phyloP scores from a whole-genome alignment of 1,140 invertebrate species.

The Ephestia elutella region DNA sequence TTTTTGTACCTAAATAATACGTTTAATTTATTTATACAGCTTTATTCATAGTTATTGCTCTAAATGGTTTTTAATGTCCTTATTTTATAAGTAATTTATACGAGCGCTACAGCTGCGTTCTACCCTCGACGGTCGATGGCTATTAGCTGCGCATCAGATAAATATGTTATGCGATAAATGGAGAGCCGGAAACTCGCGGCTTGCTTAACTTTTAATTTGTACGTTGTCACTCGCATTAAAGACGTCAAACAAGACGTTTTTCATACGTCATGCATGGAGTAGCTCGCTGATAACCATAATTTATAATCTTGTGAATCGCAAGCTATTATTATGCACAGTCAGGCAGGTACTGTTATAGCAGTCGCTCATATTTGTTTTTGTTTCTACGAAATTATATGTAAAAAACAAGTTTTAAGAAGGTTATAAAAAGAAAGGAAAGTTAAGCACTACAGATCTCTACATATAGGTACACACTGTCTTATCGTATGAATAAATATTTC shows the following conservation, averaged over 20 bases:
- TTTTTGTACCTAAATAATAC: constrained; percentile 61
- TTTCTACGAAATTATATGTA: no score
- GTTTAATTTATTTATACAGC: constrained; percentile 63
- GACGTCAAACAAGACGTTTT: background rate
- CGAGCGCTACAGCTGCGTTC: constrained; percentile 52
- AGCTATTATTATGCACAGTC: background rate
- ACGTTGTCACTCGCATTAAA: constrained; percentile 1
- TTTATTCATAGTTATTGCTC: constrained; percentile 61
- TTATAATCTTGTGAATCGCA: background rate
- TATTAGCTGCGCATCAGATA: constrained; percentile 62
- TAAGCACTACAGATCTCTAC: no score
- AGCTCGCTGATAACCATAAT: background rate
- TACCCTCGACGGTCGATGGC: constrained; percentile 39
- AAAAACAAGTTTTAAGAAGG: no score
- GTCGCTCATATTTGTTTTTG: no score
- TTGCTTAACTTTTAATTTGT: constrained; percentile 4
- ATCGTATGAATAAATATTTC: no score
- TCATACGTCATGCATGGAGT: background rate
- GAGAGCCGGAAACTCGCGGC: constrained; percentile 41
- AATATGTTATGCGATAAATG: constrained; percentile 38
- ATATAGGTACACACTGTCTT: no score
- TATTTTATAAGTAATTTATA: constrained; percentile 68
- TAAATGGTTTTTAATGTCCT: constrained; percentile 72
- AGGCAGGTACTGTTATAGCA: no score
- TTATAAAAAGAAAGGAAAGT: no score